Evolutionary conservation across 2,113 vertebrate genomes (phyloP), one percentile per base, ranked within the genome.

Genomic region (Muscicapa adusta): DNA sequence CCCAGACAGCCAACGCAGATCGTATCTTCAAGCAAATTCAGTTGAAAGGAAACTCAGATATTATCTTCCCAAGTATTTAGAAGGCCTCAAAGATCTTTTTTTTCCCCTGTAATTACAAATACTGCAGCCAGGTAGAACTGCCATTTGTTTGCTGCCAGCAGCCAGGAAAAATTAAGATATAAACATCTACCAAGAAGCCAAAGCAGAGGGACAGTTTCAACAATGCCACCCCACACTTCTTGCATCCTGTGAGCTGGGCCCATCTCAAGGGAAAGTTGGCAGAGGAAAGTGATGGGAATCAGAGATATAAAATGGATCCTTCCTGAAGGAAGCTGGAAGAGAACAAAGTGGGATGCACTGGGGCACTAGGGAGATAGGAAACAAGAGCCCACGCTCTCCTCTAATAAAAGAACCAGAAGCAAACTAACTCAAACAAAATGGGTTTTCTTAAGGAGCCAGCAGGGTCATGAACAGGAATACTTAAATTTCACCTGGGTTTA

Each of bases 41-140:
- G 93, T 91, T 95, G 91, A 95, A 94, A 96, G 91, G 86, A 93
- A 95, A 78, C 77, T 78, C 83, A 84, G 91, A 94, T 96, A 91
- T 42, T 78, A 94, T 95, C 92, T 92, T 77, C 80, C 61, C 73
- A 87, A 92, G 71, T 92, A 95, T 95, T 96, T 43, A 67, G 86
- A 86, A 87, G 57, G 76, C 80, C 93, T 93, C 63, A 42, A 56
- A 95, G 72, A 87, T 85, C 6, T 76, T 50, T 91, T 85, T 9
- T 29, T 40, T 40, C 10, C 34, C 36, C 76, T 84, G 61, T 75
- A 92, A 93, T 93, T 92, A 86, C 48, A 76, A 89, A 71, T 50
- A 75, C 19, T 2, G 8, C 65, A 95, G 56, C 24, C 85, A 84
- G 61, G 48, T 71, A 87, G 77, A 85, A 62, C 56, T 67, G 61